Percentiles rank a stretch among this genome's conserved stretches.
Evolutionary conservation across 2,888 invertebrate species (phyloP).

Genomic region (Trichacis sp.): DNA sequence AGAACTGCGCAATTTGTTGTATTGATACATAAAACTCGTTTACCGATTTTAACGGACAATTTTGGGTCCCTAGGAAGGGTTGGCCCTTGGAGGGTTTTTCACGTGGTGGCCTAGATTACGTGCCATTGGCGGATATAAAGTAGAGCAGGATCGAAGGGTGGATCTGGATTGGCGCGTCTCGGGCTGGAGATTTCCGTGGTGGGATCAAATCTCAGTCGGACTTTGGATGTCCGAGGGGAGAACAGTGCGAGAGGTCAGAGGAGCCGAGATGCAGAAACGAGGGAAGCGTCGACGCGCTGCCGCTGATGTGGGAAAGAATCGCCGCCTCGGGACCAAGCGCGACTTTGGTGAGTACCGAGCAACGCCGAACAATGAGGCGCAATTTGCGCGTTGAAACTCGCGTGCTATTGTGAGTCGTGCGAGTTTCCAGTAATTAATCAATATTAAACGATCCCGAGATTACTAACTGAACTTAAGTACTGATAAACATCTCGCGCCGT

Average conservation of each 20-base stretch:
- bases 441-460: slow-evolving; percentile 14
- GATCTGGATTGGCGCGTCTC: slow-evolving; percentile 45
- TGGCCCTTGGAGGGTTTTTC: slow-evolving; percentile 45
- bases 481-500: slow-evolving; percentile 9
- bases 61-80: slow-evolving; percentile 46
- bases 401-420: slow-evolving; percentile 21
- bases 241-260: no score
- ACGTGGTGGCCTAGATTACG: slow-evolving; percentile 46
- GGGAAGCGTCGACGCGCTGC: not conserved
- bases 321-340: not conserved
- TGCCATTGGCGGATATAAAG: slow-evolving; percentile 58
- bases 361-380: slow-evolving; percentile 11
- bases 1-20: no score
- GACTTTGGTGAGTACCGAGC: not conserved
- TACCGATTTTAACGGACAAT: slow-evolving; percentile 19
- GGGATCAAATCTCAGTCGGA: no score
- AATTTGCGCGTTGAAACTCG: slow-evolving; percentile 21
- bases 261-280: not conserved
- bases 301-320: not conserved
- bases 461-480: not conserved
- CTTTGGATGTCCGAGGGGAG: no score
- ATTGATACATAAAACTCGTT: no score
- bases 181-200: no score
- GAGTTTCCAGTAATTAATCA: slow-evolving; percentile 26
- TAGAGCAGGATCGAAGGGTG: slow-evolving; percentile 60